Evolutionary conservation across 2,888 invertebrate genomes (phyloP), one percentile per base, ranked within the genome.

Genomic region (Sesia bembeciformis): DNA sequence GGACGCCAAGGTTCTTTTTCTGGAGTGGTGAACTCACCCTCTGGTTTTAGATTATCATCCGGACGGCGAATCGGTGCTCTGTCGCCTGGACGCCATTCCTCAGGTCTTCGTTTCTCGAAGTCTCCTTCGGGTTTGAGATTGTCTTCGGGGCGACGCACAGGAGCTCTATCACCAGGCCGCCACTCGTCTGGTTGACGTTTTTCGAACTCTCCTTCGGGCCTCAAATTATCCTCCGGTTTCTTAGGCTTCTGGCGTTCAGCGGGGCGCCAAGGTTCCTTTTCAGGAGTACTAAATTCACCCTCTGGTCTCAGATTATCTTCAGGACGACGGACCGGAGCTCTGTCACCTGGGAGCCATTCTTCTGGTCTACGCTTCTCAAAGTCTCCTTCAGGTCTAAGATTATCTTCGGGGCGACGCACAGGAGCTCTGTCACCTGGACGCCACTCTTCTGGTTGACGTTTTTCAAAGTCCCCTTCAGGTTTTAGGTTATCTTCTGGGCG

Each of bases 121-220:
- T 91, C 90, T 0, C 92, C 92, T 68, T 93, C 93, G 0, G 91
- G 90, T 52, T 76, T 78, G 0, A 93, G 65, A 62, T 92, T 93
- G 56, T 75, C 75, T 40, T 63, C 52, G 0, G 74, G 75, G 57
- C 66, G 73, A 62, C 63, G 65, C 60, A 53, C 56, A 7, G 55
- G 54, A 4, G 4, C 64, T 3, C 60, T 71, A 41, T 80, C 78
- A 1, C 81, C 73, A 1, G 72, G 72, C 1, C 63, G 66, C 68
- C 68, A 70, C 23, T 68, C 52, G 0, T 68, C 51, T 70, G 81
- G 49, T 62, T 59, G 60, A 0, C 62, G 66, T 4, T 63, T 65
- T 7, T 88, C 87, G 59, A 91, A 91, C 1, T 91, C 89, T 0
- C 91, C 92, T 70, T 90, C 91, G 0, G 91, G 90, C 57, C 73